Evolutionary conservation across 2,888 invertebrate species (phyloP), one percentile per base, ranked within the genome.

Genomic region (Ormyrus rosae): DNA sequence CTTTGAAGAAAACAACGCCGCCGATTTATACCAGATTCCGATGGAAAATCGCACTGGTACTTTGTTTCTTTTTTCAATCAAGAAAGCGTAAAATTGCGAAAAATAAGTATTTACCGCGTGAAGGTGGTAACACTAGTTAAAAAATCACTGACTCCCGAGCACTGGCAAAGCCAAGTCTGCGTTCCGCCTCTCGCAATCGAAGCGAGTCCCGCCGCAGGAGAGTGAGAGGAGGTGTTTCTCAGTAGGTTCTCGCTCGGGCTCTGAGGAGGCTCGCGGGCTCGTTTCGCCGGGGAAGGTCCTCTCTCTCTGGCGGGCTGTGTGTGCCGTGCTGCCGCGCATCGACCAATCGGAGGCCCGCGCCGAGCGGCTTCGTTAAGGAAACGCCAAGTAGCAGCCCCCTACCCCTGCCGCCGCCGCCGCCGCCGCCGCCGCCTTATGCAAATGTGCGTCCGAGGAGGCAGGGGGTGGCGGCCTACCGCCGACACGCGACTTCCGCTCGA

Each of bases 401-500:
- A 19, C 19, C 19, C 19, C 82, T 83, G 83, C 1, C 65, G 53
- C 19, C 65, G 73, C 58, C 60, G 9, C 67, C 67, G 50, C 63
- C 64, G 55, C 60, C 8, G 13, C 11, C 6, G 45, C 19, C 19
- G 73, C 19, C 78, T 55, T 73, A 73, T 73, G 73, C 73, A 73
- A 73, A 73, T 73, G 51, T 11, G 51, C 51, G 13, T 13, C 80
- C 60, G 83, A 81, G 83, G 78, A 81, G 81, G 69, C 19, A 72
- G 80, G 77, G 78, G 84, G 78, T 76, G 83, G 78, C 80, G 83
- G 78, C 78, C 61, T 80, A 70, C 85, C 87, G 87, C 85, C 88
- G 89, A 88, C 90, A 90, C 90, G 90, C 90, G 89, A 90, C 90
- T 90, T 90, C 90, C 90, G 90, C 87, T 84, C 83, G 84, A 84